Percentiles rank a stretch among this genome's conserved stretches.
Conservation (phyloP, 2,888 invertebrate genomes). For the Drosophila nr. medialis region DNA sequence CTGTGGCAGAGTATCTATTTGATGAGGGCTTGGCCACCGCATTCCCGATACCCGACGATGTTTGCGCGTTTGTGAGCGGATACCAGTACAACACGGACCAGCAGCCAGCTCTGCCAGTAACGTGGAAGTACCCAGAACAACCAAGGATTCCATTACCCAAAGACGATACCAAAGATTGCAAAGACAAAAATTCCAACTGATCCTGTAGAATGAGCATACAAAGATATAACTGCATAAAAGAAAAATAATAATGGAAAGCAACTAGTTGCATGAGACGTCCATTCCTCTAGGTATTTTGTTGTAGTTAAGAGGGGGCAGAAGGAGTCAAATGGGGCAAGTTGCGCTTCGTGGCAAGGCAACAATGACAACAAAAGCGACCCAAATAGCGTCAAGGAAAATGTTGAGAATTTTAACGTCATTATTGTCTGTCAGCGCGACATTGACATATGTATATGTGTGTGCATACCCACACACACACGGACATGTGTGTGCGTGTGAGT, state of each 20-base stretch:
- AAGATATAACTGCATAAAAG: not conserved
- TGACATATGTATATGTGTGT: slow-evolving; percentile 67
- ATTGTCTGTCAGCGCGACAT: slow-evolving; percentile 81
- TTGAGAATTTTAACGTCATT: slow-evolving; percentile 80
- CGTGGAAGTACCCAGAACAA: slow-evolving; percentile 52
- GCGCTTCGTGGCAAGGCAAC: slow-evolving; percentile 13
- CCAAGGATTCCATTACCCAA: slow-evolving; percentile 9
- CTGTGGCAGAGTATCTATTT: slow-evolving; percentile 42
- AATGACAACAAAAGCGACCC: slow-evolving; percentile 41
- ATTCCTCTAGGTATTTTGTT: not conserved
- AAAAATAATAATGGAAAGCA: not conserved
- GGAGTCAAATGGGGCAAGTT: slow-evolving; percentile 8
- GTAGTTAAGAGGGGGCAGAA: not conserved
- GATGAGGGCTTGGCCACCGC: slow-evolving; percentile 7
- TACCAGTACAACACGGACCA: slow-evolving; percentile 31
- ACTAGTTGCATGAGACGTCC: slow-evolving; percentile 10
- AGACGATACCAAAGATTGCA: not conserved
- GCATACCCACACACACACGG: slow-evolving; percentile 8
- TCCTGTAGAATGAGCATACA: not conserved
- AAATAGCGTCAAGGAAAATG: slow-evolving; percentile 66
- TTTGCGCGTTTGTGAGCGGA: slow-evolving; percentile 16
- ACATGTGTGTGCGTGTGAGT: slow-evolving; percentile 20
- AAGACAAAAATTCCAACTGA: not conserved
- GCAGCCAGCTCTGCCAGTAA: slow-evolving; percentile 18
- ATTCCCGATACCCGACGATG: slow-evolving; percentile 25